Evolutionary conservation across 2,888 invertebrate genomes (phyloP).

Genomic region (Uropetala carovei): DNA sequence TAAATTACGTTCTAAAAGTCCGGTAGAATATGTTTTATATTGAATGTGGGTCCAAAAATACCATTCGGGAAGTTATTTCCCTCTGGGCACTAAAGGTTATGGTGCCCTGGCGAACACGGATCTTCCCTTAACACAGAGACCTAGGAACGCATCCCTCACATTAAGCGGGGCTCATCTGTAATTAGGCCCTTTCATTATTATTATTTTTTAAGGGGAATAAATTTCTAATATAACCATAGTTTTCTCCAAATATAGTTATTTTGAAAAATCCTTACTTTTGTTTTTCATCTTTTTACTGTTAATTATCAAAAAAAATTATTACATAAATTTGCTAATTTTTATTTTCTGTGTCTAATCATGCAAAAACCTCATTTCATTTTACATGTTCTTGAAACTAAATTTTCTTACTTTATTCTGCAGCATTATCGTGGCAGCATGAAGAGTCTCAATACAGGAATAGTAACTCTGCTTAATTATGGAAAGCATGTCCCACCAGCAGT

Average conservation of each 20-base stretch:
- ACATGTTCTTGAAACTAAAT: too few relatives aligned
- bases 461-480: slow-evolving; percentile 97
- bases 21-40: too few relatives aligned
- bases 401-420: slow-evolving; percentile 76
- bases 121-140: too few relatives aligned
- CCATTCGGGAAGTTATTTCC: too few relatives aligned
- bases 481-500: slow-evolving; percentile 99
- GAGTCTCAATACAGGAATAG: slow-evolving; percentile 98
- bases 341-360: background rate
- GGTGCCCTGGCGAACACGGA: too few relatives aligned
- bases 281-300: background rate
- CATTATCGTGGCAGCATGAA: slow-evolving; percentile 95
- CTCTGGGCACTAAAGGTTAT: too few relatives aligned
- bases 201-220: background rate
- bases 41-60: too few relatives aligned
- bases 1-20: too few relatives aligned
- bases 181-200: too few relatives aligned
- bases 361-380: too few relatives aligned
- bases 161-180: too few relatives aligned
- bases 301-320: background rate
- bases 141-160: too few relatives aligned
- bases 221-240: background rate
- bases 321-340: background rate
- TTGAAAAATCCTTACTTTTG: background rate
- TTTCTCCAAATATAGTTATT: background rate